These are phyloP conservation scores for Drosophila villosipedis DNA, from an alignment of 2,888 invertebrate genomes.

Conservation along the genomic window DNA sequence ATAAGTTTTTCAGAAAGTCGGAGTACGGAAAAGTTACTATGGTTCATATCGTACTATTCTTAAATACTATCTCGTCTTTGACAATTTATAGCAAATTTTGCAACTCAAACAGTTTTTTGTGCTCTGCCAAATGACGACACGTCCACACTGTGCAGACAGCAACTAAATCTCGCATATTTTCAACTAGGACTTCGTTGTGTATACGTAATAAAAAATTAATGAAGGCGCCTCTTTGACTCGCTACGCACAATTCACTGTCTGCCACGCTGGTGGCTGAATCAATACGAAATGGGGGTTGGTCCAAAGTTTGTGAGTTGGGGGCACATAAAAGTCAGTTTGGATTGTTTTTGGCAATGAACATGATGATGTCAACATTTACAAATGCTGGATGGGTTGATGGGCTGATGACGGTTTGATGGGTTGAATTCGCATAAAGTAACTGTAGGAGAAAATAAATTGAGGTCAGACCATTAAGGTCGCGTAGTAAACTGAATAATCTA, in stretches of 20 bases:
- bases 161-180: slow-evolving; percentile 27
- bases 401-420: not conserved
- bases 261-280: slow-evolving; percentile 11
- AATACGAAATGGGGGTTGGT: slow-evolving; percentile 21
- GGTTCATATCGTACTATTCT: not conserved
- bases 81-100: not conserved
- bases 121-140: slow-evolving; percentile 20
- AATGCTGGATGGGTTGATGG: not conserved
- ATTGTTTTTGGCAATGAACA: slow-evolving; percentile 27
- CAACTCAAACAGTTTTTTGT: slow-evolving; percentile 16
- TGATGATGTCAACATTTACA: slow-evolving; percentile 49
- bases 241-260: slow-evolving; percentile 35
- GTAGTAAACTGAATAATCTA: slow-evolving; percentile 5
- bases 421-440: not conserved
- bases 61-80: not conserved
- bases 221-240: slow-evolving; percentile 63
- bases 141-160: slow-evolving; percentile 2
- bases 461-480: slow-evolving; percentile 56
- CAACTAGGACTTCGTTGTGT: slow-evolving; percentile 33
- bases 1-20: not conserved
- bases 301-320: slow-evolving; percentile 3
- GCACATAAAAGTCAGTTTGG: slow-evolving; percentile 1
- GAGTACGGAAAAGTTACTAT: not conserved
- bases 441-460: slow-evolving; percentile 14
- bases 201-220: slow-evolving; percentile 55